Evolutionary conservation across 2,888 invertebrate genomes (phyloP).

Genomic region (Smittia aterrima): DNA sequence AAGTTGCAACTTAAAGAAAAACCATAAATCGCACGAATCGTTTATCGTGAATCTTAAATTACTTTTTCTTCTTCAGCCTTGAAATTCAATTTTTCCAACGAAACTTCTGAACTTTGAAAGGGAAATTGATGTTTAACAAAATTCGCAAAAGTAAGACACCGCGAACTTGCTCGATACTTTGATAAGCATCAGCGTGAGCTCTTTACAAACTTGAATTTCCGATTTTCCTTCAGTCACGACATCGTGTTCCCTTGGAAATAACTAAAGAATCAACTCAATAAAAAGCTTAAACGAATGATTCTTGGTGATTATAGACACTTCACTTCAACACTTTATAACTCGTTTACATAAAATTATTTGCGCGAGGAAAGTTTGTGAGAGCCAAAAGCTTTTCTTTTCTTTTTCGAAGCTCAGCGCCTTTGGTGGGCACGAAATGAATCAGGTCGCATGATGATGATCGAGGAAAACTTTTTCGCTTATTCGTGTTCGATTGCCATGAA

Average conservation of each 20-base stretch:
- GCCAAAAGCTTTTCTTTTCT: not conserved
- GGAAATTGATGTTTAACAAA: not conserved
- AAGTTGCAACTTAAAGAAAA: not conserved
- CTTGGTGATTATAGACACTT: constrained; percentile 13
- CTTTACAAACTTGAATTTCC: not conserved
- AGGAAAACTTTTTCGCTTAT: not conserved
- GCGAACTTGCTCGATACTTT: not conserved
- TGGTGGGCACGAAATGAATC: not conserved
- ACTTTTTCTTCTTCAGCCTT: not conserved
- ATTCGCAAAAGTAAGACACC: too few relatives aligned
- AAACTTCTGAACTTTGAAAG: not conserved
- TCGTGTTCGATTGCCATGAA: constrained; percentile 12
- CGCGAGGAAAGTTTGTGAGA: constrained; percentile 1
- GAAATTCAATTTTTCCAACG: not conserved
- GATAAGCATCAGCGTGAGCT: not conserved
- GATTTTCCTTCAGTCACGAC: not conserved
- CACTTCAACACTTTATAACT: constrained; percentile 14
- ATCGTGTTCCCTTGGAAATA: not conserved
- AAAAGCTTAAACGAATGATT: not conserved
- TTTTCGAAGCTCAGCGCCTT: not conserved
- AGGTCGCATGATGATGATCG: constrained; percentile 22
- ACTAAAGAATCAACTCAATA: not conserved
- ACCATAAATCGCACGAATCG: not conserved
- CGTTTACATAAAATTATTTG: constrained; percentile 11
- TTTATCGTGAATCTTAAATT: not conserved